These are phyloP conservation scores for Sebastes steindachneri DNA, from an alignment of 2,797 vertebrate genomes.

Conservation along the genomic window DNA sequence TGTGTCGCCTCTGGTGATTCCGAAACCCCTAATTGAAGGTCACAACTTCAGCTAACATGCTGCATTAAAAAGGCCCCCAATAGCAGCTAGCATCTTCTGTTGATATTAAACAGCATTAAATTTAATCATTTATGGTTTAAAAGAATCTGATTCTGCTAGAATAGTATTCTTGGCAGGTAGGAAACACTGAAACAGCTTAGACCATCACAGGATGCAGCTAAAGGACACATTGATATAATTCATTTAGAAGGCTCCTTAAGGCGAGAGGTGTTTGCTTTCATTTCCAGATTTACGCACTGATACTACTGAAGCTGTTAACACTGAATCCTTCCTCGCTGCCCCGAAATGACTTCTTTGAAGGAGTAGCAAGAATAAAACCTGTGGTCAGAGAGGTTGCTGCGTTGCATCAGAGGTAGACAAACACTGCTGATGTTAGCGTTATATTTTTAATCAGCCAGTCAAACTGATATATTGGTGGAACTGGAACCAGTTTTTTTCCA, in stretches of 20 bases:
- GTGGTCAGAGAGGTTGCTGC: background rate
- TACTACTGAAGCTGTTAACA: background rate
- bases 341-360: conserved; percentile 2
- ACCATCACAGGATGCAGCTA: conserved; percentile 5
- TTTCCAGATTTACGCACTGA: conserved; percentile 3
- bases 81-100: background rate
- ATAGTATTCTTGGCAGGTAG: background rate
- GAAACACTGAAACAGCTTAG: background rate
- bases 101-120: conserved; percentile 6
- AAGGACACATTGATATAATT: conserved; percentile 9
- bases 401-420: background rate
- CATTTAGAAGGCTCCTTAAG: background rate
- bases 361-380: background rate
- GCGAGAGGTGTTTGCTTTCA: conserved; percentile 12
- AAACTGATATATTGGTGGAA: conserved; percentile 20
- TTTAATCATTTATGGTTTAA: background rate
- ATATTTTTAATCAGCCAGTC: conserved; percentile 43
- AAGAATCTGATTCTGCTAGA: background rate
- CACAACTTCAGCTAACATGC: conserved; percentile 1
- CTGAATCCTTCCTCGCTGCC: background rate
- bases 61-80: background rate
- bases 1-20: too few relatives aligned
- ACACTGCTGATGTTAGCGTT: conserved; percentile 19
- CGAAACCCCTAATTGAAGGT: background rate
- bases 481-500: background rate